phyloP scores from a whole-genome alignment of 2,113 vertebrate species.

The Cavia porcellus region DNA sequence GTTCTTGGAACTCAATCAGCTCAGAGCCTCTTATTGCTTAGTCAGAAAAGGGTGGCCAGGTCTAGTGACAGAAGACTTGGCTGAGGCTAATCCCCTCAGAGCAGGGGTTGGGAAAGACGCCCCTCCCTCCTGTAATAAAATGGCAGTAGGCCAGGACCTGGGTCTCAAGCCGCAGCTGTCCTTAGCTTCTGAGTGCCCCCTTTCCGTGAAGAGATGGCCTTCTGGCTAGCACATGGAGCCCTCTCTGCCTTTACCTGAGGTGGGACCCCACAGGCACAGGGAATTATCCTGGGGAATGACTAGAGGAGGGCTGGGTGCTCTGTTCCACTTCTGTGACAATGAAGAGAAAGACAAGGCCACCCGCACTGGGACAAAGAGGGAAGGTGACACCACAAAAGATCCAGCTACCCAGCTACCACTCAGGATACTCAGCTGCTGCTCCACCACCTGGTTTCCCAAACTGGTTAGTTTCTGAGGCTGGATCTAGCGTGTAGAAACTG shows the following conservation, averaged over 20 bases:
- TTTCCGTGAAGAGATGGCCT: accelerated
- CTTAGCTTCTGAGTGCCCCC: neutral
- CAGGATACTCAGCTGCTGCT: neutral
- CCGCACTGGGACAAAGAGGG: neutral
- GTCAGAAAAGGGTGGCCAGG: constrained; percentile 36
- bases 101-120: neutral
- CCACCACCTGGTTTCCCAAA: neutral
- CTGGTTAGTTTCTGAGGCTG: neutral
- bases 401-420: neutral
- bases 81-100: neutral
- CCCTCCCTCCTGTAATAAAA: neutral
- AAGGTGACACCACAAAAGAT: neutral
- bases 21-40: constrained; percentile 75
- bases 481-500: neutral
- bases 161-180: neutral
- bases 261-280: neutral
- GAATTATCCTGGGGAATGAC: neutral
- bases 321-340: neutral
- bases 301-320: neutral
- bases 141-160: neutral
- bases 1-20: neutral
- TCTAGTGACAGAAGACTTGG: neutral
- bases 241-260: neutral
- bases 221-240: neutral
- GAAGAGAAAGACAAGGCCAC: neutral